Evolutionary conservation across 2,113 vertebrate genomes (phyloP), one percentile per base, ranked within the genome.

Genomic region (Abramis brama): DNA sequence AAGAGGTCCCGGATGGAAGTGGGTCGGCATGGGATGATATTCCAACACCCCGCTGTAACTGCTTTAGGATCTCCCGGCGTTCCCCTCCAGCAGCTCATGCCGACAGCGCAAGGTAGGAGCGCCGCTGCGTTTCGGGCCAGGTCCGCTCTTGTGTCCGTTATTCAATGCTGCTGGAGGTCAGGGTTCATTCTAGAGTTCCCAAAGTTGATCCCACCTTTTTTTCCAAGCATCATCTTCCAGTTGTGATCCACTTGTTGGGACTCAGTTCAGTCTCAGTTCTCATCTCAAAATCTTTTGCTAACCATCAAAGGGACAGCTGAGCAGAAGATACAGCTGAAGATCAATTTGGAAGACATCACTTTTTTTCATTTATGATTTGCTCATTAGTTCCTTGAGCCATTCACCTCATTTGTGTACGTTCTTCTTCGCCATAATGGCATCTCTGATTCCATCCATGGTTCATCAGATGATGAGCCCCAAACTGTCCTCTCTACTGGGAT

Each of bases 31-130:
- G 98, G 97, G 95, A 96, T 98, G 95, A 97, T 98, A 95, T 99
- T 99, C 97, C 98, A 99, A 96, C 98, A 97, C 95, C 97, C 97
- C 91, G 97, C 96, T 94, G 96, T 97, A 96, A 95, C 93, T 94
- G 90, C 95, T 95, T 95, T 96, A 95, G 95, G 95, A 95, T 95
- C 95, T 90, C 93, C 97, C 91, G 98, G 97, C 93, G 97, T 99
- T 93, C 97, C 98, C 95, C 97, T 99, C 91, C 98, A 99, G 95
- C 98, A 99, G 94, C 96, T 99, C 93, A 99, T 99, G 98, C 98
- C 98, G 84, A 99, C 98, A 87, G 98, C 95, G 94, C 98, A 99
- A 99, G 98, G 98, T 99, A 98, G 96, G 96, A 96, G 96, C 95
- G 96, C 94, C 91, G 94, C 92, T 91, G 94, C 60, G 36, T 85